Evolutionary conservation across 2,113 vertebrate species (phyloP).

Genomic region (Thalassoma bifasciatum): DNA sequence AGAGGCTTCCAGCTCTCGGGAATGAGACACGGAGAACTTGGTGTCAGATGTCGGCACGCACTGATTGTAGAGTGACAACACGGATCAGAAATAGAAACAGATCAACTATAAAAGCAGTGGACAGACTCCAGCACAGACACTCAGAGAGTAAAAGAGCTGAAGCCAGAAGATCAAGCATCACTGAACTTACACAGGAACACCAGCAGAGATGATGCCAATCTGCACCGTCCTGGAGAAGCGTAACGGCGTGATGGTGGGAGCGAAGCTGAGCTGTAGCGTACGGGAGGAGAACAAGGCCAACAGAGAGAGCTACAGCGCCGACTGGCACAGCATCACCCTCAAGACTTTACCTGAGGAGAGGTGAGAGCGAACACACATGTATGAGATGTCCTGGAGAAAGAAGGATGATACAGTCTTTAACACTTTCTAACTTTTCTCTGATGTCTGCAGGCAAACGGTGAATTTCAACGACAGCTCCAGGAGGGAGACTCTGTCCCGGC

Average conservation of each 20-base stretch:
- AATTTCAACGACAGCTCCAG: constrained; percentile 82
- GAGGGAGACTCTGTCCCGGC: constrained; percentile 86
- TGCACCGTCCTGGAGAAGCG: constrained; percentile 79
- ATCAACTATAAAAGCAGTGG: constrained; percentile 75
- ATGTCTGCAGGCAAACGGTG: constrained; percentile 84
- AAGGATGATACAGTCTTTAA: background rate
- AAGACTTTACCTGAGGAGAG: constrained; percentile 85
- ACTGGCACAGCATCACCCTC: constrained; percentile 88
- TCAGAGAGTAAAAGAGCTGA: constrained; percentile 9
- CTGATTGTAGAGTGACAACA: constrained; percentile 80
- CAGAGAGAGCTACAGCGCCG: constrained; percentile 87
- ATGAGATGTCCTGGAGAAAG: no score
- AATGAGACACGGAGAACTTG: constrained; percentile 42
- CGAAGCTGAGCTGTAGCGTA: constrained; percentile 84
- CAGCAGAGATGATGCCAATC: constrained; percentile 73
- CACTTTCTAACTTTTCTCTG: constrained; percentile 28
- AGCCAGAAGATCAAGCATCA: constrained; percentile 41
- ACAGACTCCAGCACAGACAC: constrained; percentile 16
- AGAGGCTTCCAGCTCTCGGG: constrained; percentile 48
- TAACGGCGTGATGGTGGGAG: constrained; percentile 76
- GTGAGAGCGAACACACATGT: no score
- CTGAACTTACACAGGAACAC: background rate
- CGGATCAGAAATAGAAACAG: constrained; percentile 80
- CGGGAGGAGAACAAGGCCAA: constrained; percentile 84
- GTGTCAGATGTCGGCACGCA: constrained; percentile 75